phyloP scores from a whole-genome alignment of 2,113 vertebrate species.

The Uria aalge region DNA sequence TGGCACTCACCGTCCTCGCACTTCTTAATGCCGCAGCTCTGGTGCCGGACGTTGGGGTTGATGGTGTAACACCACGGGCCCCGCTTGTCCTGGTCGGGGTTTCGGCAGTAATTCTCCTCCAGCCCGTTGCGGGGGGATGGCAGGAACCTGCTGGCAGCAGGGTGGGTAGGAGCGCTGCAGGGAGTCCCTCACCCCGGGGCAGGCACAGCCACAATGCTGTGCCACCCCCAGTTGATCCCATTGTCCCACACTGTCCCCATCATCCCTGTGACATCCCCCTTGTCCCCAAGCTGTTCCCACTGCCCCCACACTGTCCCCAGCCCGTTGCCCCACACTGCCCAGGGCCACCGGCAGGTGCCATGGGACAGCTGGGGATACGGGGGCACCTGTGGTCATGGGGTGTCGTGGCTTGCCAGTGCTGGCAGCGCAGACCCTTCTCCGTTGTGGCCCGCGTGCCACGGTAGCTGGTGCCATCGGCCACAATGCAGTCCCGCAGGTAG shows the following conservation, averaged over 20 bases:
- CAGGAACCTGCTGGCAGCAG: conserved; percentile 77
- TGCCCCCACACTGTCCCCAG: background rate
- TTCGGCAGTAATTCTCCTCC: conserved; percentile 94
- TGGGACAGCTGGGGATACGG: rapidly evolving
- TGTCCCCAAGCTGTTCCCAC: no score
- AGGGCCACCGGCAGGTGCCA: background rate
- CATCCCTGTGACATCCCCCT: rapidly evolving
- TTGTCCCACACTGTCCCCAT: no score
- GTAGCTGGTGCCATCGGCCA: conserved; percentile 83
- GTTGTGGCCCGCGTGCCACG: conserved; percentile 82
- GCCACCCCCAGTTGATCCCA: background rate
- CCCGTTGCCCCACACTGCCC: background rate
- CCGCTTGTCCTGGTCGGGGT: conserved; percentile 85
- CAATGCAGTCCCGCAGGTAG: conserved; percentile 87
- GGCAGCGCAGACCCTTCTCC: conserved; percentile 80
- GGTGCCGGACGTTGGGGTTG: conserved; percentile 81
- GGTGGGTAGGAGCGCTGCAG: background rate
- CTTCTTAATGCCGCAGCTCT: conserved; percentile 88
- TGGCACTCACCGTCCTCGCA: conserved; percentile 82
- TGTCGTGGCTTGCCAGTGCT: conserved; percentile 87
- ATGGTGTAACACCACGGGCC: conserved; percentile 96
- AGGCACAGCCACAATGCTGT: background rate
- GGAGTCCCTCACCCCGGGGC: rapidly evolving
- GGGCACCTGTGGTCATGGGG: conserved; percentile 92
- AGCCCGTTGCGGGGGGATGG: conserved; percentile 82